Evolutionary conservation across 2,797 vertebrate genomes (phyloP).

Genomic region (Ceryle rudis): DNA sequence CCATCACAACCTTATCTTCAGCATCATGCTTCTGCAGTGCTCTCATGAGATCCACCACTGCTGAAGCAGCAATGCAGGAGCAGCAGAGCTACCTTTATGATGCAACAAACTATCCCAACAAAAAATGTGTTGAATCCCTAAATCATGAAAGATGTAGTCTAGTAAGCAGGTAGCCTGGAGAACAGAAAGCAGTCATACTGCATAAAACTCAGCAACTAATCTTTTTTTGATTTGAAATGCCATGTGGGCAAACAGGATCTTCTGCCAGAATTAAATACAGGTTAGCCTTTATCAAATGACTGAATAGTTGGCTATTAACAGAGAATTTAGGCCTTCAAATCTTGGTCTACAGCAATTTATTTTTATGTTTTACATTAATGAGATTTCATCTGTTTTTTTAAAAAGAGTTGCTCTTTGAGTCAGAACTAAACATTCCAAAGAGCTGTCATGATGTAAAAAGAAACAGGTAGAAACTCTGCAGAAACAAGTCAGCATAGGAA

Average conservation of each 20-base stretch:
- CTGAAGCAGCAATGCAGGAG: slow-evolving; percentile 26
- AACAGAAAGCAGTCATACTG: not conserved
- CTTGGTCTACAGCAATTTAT: not conserved
- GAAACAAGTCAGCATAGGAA: not conserved
- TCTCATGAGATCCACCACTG: not conserved
- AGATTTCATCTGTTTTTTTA: slow-evolving; percentile 5
- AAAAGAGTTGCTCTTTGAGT: not conserved
- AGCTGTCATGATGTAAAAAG: not conserved
- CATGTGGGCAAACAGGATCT: slow-evolving; percentile 61
- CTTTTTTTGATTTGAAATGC: slow-evolving; percentile 11
- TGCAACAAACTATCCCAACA: not conserved
- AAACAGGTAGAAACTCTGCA: not conserved
- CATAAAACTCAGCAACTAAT: not conserved
- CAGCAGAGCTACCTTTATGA: not conserved
- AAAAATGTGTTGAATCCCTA: not conserved
- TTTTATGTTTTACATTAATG: not conserved
- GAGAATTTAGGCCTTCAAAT: not conserved
- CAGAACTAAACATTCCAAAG: not conserved
- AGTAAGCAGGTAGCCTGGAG: not conserved
- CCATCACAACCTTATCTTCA: slow-evolving; percentile 48
- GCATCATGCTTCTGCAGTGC: slow-evolving; percentile 13
- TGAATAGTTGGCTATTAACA: slow-evolving; percentile 11
- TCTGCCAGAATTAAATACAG: slow-evolving; percentile 59
- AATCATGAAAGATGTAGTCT: not conserved
- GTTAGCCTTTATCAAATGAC: slow-evolving; percentile 32